These are phyloP conservation scores for Diceros bicornis DNA, from an alignment of 2,797 vertebrate genomes.

Conservation along the genomic window DNA sequence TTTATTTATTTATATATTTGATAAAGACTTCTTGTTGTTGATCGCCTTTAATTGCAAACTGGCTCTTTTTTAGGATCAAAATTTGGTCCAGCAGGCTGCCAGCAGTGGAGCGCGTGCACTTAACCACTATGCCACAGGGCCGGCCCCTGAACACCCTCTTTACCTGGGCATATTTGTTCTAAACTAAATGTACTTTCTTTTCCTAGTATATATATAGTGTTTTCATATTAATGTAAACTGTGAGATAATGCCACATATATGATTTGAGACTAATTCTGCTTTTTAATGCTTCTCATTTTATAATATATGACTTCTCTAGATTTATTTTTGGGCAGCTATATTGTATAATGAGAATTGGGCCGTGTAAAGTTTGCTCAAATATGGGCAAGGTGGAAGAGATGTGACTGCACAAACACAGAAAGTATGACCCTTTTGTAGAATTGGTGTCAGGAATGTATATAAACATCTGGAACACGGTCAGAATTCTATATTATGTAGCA, in stretches of 20 bases:
- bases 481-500: slow-evolving; percentile 29
- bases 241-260: not conserved
- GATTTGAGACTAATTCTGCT: not conserved
- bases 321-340: not conserved
- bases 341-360: not conserved
- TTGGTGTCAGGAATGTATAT: not conserved
- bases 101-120: too few relatives aligned
- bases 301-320: not conserved
- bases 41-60: not conserved
- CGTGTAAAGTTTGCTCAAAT: not conserved
- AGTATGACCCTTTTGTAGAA: not conserved
- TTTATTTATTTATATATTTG: not conserved
- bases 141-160: too few relatives aligned
- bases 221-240: not conserved
- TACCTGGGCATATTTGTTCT: not conserved
- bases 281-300: not conserved
- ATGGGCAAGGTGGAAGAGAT: not conserved
- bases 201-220: not conserved
- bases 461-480: not conserved
- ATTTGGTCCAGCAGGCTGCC: not conserved
- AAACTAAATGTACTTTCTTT: not conserved
- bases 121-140: too few relatives aligned
- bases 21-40: not conserved
- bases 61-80: not conserved
- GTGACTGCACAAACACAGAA: not conserved